These are phyloP conservation scores for Columba janthina DNA, from an alignment of 2,113 vertebrate genomes.

Conservation along the genomic window DNA sequence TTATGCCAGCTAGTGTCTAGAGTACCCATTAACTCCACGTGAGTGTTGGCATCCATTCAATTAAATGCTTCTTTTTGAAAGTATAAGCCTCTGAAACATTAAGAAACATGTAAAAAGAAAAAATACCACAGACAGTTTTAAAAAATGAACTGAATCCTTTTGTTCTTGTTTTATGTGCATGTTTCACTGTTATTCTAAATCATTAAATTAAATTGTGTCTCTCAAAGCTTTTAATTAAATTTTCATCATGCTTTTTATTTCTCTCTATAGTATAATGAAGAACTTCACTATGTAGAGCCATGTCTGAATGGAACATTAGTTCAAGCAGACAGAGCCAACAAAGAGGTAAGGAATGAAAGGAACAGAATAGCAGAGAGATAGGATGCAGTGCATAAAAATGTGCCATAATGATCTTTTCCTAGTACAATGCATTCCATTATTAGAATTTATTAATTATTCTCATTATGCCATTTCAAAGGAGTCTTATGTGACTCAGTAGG, in stretches of 20 bases:
- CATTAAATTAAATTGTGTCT: constrained; percentile 24
- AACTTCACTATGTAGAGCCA: constrained; percentile 93
- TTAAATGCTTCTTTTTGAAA: background rate
- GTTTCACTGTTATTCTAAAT: constrained; percentile 18
- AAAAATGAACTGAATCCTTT: background rate
- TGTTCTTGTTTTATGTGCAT: background rate
- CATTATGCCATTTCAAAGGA: background rate
- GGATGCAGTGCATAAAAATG: background rate
- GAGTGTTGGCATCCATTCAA: background rate
- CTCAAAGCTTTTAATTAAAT: constrained; percentile 44
- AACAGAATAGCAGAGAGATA: background rate
- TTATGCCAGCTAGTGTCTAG: background rate
- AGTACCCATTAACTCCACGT: background rate
- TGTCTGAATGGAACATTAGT: constrained; percentile 96
- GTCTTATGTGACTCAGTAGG: background rate
- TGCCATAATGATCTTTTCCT: background rate
- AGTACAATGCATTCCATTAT: constrained; percentile 1
- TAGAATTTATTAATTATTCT: constrained; percentile 42
- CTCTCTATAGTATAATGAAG: constrained; percentile 90
- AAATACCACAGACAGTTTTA: background rate
- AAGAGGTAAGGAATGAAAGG: constrained; percentile 85
- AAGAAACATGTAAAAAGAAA: background rate
- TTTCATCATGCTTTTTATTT: constrained; percentile 43
- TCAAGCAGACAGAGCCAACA: constrained; percentile 96
- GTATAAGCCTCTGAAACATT: background rate